phyloP scores from a whole-genome alignment of 2,113 vertebrate genomes.

The Hiodon alosoides region DNA sequence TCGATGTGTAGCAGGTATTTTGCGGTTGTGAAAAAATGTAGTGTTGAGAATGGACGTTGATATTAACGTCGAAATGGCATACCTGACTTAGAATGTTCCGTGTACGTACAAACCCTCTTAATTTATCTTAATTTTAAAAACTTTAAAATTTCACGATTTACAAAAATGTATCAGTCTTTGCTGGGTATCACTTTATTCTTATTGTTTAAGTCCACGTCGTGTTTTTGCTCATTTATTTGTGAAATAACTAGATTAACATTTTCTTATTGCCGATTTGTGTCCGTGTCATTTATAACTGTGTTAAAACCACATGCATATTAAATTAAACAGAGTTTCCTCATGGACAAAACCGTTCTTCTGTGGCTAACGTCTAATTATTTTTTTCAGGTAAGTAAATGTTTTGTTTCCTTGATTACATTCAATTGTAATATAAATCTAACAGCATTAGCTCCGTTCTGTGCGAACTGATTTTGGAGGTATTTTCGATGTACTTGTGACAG shows the following conservation, averaged over 20 bases:
- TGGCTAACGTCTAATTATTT: constrained; percentile 47
- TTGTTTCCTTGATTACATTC: background rate
- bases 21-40: no score
- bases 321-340: constrained; percentile 32
- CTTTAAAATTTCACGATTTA: no score
- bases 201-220: background rate
- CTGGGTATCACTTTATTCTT: constrained; percentile 10
- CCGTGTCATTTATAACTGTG: background rate
- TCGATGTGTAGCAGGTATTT: no score
- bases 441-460: background rate
- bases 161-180: constrained; percentile 21
- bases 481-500: no score
- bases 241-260: background rate
- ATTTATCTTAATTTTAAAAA: no score
- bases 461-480: no score
- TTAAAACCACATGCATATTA: background rate
- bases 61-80: no score
- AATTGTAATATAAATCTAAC: background rate
- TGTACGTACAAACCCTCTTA: no score
- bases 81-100: no score
- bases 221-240: background rate
- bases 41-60: no score
- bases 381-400: constrained; percentile 57
- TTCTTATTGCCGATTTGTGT: background rate
- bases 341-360: constrained; percentile 51